A percentile compares a stretch with the other conserved stretches of the same genome.
Conservation (phyloP, 2,113 vertebrate species). For the Collichthys lucidus region DNA sequence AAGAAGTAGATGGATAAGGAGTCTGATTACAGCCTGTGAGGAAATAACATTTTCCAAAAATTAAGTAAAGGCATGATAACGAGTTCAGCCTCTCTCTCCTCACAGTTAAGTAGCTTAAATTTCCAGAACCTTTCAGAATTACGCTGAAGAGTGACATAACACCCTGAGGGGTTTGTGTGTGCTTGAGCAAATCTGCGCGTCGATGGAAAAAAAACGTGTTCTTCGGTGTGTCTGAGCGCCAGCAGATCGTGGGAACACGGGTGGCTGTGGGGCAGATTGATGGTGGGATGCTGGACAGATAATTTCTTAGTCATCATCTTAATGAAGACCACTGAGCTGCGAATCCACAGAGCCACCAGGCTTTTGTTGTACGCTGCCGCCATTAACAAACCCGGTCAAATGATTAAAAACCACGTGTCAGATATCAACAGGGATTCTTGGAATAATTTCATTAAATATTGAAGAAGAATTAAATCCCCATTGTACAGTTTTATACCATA, state of each 20-base stretch:
- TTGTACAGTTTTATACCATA: too few relatives aligned
- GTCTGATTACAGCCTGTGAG: neutral
- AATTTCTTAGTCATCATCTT: slow-evolving; percentile 68
- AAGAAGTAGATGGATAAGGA: slow-evolving; percentile 15
- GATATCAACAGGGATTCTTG: neutral
- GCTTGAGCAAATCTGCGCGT: slow-evolving; percentile 39
- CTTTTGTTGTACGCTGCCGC: slow-evolving; percentile 22
- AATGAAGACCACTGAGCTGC: slow-evolving; percentile 68
- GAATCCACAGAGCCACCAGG: slow-evolving; percentile 60
- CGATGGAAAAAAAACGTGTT: neutral
- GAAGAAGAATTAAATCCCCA: slow-evolving; percentile 5
- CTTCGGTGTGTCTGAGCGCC: slow-evolving; percentile 21
- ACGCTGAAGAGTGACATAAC: slow-evolving; percentile 46
- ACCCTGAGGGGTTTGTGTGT: slow-evolving; percentile 21
- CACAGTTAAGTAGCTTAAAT: slow-evolving; percentile 55
- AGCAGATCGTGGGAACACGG: slow-evolving; percentile 66
- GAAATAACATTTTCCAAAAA: slow-evolving; percentile 2
- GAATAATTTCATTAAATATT: slow-evolving; percentile 7
- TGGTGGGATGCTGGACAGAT: slow-evolving; percentile 66
- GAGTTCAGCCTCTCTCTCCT: slow-evolving; percentile 1
- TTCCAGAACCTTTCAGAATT: slow-evolving; percentile 45
- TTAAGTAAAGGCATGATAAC: slow-evolving; percentile 21
- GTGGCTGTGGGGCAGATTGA: slow-evolving; percentile 62
- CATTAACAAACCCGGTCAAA: slow-evolving; percentile 13
- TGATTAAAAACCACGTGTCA: too few relatives aligned